Conservation (phyloP, 2,888 invertebrate genomes). For the Eristalinus aeneus region DNA sequence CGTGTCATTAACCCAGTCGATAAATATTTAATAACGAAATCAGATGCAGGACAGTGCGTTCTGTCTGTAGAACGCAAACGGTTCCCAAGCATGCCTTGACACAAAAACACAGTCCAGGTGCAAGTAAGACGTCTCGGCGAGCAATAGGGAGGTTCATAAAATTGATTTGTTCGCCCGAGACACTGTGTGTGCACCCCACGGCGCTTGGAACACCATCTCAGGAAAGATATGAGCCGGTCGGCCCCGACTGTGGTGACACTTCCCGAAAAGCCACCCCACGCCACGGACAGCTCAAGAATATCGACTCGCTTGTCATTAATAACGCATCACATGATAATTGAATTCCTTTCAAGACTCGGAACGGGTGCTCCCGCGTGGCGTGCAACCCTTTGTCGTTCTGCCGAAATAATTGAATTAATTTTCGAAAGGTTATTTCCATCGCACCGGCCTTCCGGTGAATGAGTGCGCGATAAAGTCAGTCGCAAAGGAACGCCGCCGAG, state of each 20-base stretch:
- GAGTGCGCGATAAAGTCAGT: constrained; percentile 35
- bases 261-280: neutral
- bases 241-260: neutral
- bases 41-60: constrained; percentile 32
- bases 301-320: constrained; percentile 43
- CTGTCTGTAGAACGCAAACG: constrained; percentile 16
- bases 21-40: constrained; percentile 63
- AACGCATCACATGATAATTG: constrained; percentile 55
- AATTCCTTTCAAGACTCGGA: constrained; percentile 39
- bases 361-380: neutral
- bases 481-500: neutral
- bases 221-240: neutral
- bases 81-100: neutral
- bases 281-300: neutral
- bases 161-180: constrained; percentile 42
- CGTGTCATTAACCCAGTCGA: constrained; percentile 44
- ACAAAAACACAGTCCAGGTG: neutral
- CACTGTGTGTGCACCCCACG: constrained; percentile 20
- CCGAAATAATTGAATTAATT: constrained; percentile 59
- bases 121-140: constrained; percentile 29
- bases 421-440: constrained; percentile 24
- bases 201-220: neutral
- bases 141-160: constrained; percentile 25
- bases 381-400: constrained; percentile 33
- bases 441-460: constrained; percentile 42